phyloP scores from a whole-genome alignment of 2,888 invertebrate species.

The Lissonota sp. region DNA sequence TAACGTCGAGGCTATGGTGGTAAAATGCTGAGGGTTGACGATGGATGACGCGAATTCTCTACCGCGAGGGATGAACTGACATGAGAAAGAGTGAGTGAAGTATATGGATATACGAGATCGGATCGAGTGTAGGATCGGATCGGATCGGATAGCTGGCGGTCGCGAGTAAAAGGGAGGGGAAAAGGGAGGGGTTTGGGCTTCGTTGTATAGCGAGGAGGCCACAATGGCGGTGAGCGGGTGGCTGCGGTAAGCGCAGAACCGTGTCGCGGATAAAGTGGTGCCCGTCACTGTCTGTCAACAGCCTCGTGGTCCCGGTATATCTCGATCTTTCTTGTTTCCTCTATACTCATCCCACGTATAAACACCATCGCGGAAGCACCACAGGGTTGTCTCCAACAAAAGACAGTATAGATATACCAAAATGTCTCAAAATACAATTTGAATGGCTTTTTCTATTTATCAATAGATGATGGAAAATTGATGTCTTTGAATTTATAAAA shows the following conservation, averaged over 20 bases:
- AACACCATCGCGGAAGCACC: conserved; percentile 32
- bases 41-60: conserved; percentile 47
- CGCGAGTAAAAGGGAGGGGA: conserved; percentile 57
- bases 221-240: conserved; percentile 77
- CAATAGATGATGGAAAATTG: too few relatives aligned
- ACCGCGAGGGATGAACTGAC: conserved; percentile 57
- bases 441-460: too few relatives aligned
- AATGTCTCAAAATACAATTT: too few relatives aligned
- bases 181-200: conserved; percentile 64
- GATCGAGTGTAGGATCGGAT: conserved; percentile 69
- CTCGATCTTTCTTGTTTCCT: conserved; percentile 73
- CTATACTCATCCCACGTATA: conserved; percentile 53
- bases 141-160: conserved; percentile 73
- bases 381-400: neutral
- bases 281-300: conserved; percentile 81
- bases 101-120: conserved; percentile 71
- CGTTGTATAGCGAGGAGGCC: conserved; percentile 28
- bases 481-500: too few relatives aligned
- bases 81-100: conserved; percentile 56
- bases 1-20: conserved; percentile 27
- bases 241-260: conserved; percentile 83
- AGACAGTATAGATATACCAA: too few relatives aligned
- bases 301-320: conserved; percentile 59
- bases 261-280: conserved; percentile 82
- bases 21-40: conserved; percentile 40